A percentile compares a stretch with the other conserved stretches of the same genome.
Evolutionary conservation across 2,797 vertebrate species (phyloP).

Genomic region (Xiphophorus birchmanni): DNA sequence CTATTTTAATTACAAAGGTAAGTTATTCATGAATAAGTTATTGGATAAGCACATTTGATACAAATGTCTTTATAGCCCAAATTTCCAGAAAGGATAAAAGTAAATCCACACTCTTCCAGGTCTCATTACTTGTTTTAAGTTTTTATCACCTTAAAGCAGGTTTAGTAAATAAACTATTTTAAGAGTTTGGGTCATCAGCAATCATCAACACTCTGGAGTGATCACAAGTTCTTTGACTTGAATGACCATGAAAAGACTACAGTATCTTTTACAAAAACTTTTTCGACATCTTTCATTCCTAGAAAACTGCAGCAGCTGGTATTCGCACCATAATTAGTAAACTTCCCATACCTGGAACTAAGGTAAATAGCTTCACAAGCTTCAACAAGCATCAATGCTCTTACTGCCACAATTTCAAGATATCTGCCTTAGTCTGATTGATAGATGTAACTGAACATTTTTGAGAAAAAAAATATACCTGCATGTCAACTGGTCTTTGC

Average conservation of each 20-base stretch:
- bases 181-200: neutral
- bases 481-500: neutral
- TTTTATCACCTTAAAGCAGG: neutral
- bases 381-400: neutral
- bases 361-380: slow-evolving; percentile 82
- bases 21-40: slow-evolving; percentile 18
- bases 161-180: neutral
- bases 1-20: neutral
- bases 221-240: slow-evolving; percentile 1
- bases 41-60: neutral
- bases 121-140: neutral
- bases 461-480: neutral
- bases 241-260: neutral
- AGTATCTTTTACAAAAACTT: slow-evolving; percentile 53
- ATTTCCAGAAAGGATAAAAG: neutral
- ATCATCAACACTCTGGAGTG: neutral
- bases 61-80: neutral
- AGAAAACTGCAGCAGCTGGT: slow-evolving; percentile 85
- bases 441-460: neutral
- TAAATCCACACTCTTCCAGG: neutral
- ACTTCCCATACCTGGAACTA: slow-evolving; percentile 86
- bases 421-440: neutral
- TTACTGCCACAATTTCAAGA: neutral
- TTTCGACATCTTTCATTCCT: slow-evolving; percentile 87
- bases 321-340: slow-evolving; percentile 88